A percentile compares a stretch with the other conserved stretches of the same genome.
phyloP scores from a whole-genome alignment of 1,140 invertebrate species.

The Drosophila jambulina region DNA sequence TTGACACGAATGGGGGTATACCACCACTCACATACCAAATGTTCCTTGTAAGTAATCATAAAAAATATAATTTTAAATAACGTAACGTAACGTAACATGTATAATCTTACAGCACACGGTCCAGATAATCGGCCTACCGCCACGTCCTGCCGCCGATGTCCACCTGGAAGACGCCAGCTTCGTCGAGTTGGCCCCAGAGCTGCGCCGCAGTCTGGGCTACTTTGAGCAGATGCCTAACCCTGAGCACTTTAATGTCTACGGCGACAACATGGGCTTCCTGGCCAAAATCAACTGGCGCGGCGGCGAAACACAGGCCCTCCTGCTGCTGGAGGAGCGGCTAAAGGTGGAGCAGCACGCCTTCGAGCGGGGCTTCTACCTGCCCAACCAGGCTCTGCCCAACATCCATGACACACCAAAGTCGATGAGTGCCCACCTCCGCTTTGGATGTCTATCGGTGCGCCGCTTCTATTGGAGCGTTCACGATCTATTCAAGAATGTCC shows the following conservation, averaged over 20 bases:
- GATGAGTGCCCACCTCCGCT: slow-evolving; percentile 89
- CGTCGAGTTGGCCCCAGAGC: slow-evolving; percentile 83
- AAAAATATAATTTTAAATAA: background rate
- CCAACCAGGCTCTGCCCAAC: slow-evolving; percentile 90
- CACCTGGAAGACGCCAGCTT: slow-evolving; percentile 86
- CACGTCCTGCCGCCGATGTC: slow-evolving; percentile 86
- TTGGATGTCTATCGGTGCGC: slow-evolving; percentile 88
- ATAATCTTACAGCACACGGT: slow-evolving; percentile 86
- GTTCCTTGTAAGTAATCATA: slow-evolving; percentile 87
- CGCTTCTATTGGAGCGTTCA: slow-evolving; percentile 89
- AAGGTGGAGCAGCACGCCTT: slow-evolving; percentile 88
- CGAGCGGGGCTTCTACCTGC: slow-evolving; percentile 87
- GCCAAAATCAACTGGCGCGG: slow-evolving; percentile 86
- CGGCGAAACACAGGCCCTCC: slow-evolving; percentile 89
- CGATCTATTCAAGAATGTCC: slow-evolving; percentile 87
- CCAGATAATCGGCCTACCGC: slow-evolving; percentile 88
- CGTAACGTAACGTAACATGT: no score
- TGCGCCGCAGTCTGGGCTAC: slow-evolving; percentile 85
- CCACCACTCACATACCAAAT: slow-evolving; percentile 91
- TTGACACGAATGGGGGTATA: slow-evolving; percentile 89
- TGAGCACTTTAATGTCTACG: slow-evolving; percentile 87
- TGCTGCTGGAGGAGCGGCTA: slow-evolving; percentile 86
- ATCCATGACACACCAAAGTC: slow-evolving; percentile 89
- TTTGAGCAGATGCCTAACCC: slow-evolving; percentile 86
- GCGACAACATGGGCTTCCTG: slow-evolving; percentile 84